Percentiles rank a stretch among this genome's conserved stretches.
Evolutionary conservation across 2,888 invertebrate species (phyloP).

Genomic region (Pyrocoelia pectoralis): DNA sequence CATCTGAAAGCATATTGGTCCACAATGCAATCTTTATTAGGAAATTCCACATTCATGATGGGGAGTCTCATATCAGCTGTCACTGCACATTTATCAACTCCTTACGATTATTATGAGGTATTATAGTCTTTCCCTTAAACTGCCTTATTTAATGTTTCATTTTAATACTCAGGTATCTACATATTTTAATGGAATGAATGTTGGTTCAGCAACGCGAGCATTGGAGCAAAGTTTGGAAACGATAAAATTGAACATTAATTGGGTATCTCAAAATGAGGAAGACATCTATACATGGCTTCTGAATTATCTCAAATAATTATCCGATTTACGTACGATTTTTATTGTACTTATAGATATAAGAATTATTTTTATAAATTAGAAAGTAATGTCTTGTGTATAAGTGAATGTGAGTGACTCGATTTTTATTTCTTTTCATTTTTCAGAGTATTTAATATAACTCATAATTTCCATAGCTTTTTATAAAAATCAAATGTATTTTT

Average conservation of each 20-base stretch:
- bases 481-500: conserved; percentile 36
- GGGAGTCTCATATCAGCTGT: conserved; percentile 71
- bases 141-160: too few relatives aligned
- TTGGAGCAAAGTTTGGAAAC: conserved; percentile 80
- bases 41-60: conserved; percentile 70
- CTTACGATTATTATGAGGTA: conserved; percentile 78
- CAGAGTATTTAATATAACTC: conserved; percentile 18
- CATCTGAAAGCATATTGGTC: conserved; percentile 77
- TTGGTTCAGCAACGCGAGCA: conserved; percentile 62
- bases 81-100: conserved; percentile 73
- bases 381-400: conserved; percentile 31
- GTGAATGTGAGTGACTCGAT: conserved; percentile 33
- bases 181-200: conserved; percentile 60
- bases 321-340: conserved; percentile 11
- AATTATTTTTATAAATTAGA: conserved; percentile 32
- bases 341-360: conserved; percentile 21
- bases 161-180: conserved; percentile 61
- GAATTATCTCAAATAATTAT: conserved; percentile 46
- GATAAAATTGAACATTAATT: conserved; percentile 82
- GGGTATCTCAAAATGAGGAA: conserved; percentile 71
- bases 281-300: conserved; percentile 61
- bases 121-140: conserved; percentile 24
- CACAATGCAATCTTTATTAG: conserved; percentile 68
- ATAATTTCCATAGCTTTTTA: conserved; percentile 28
- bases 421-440: conserved; percentile 19